Conservation (phyloP, 2,888 invertebrate genomes). For the Meiosimyza platycephala region DNA sequence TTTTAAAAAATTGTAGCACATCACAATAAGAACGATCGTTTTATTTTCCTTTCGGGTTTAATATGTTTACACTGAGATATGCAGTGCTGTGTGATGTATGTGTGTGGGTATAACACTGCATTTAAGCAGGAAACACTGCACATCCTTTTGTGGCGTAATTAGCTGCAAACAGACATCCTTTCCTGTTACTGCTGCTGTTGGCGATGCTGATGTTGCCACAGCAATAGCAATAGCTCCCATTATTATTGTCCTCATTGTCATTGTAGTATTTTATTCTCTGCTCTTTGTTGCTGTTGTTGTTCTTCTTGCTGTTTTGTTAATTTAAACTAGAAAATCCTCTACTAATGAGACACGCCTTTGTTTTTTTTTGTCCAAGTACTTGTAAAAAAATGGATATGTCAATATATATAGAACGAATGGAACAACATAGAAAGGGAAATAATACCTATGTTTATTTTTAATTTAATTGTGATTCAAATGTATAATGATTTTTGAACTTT, state of each 20-base stretch:
- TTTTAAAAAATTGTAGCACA: no score
- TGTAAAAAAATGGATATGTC: no score
- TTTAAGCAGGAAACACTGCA: slow-evolving; percentile 8
- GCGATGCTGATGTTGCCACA: no score
- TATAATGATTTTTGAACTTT: no score
- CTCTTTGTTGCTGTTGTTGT: neutral
- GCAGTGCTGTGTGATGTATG: neutral
- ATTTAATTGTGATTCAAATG: no score
- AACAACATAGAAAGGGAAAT: no score
- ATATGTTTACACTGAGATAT: no score
- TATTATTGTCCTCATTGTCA: neutral
- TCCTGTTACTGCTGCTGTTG: neutral
- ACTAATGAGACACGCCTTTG: slow-evolving; percentile 6
- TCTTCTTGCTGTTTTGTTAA: slow-evolving; percentile 5
- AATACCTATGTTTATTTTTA: no score
- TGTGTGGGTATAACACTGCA: neutral
- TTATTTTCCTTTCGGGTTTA: no score
- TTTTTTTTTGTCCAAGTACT: neutral
- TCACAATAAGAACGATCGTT: no score
- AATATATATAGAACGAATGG: no score
- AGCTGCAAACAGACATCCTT: slow-evolving; percentile 17
- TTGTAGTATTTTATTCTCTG: neutral
- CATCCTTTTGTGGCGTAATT: slow-evolving; percentile 26
- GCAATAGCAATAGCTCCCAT: neutral
- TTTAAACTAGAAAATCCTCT: slow-evolving; percentile 7